Evolutionary conservation across 2,888 invertebrate species (phyloP).

Genomic region (Drosophila longiperda): DNA sequence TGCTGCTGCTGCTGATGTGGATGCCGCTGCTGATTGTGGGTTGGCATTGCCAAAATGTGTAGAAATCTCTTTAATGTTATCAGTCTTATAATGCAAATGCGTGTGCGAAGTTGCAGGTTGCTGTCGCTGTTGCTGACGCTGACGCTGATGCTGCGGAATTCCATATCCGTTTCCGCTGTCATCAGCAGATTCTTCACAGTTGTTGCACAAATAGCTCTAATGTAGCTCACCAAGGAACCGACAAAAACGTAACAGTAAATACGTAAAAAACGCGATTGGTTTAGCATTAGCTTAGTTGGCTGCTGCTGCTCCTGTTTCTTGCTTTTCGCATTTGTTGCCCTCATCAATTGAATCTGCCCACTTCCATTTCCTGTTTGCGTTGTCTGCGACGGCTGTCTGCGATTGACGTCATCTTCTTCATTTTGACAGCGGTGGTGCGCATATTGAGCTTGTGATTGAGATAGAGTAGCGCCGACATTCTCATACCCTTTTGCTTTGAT

Average conservation of each 20-base stretch:
- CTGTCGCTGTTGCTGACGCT: slow-evolving; percentile 16
- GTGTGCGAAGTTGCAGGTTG: slow-evolving; percentile 55
- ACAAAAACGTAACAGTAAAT: slow-evolving; percentile 67
- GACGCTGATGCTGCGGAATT: slow-evolving; percentile 24
- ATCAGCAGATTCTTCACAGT: slow-evolving; percentile 32
- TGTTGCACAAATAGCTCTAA: slow-evolving; percentile 60
- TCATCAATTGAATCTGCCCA: slow-evolving; percentile 44
- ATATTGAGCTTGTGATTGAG: slow-evolving; percentile 76
- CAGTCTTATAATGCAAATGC: slow-evolving; percentile 84
- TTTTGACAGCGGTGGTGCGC: slow-evolving; percentile 83
- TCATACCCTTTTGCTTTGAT: slow-evolving; percentile 82
- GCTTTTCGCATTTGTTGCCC: slow-evolving; percentile 36
- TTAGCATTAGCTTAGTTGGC: slow-evolving; percentile 69
- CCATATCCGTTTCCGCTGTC: slow-evolving; percentile 25
- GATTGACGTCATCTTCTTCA: slow-evolving; percentile 66
- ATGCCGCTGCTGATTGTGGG: slow-evolving; percentile 46
- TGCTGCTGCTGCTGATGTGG: slow-evolving; percentile 11
- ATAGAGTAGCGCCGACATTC: slow-evolving; percentile 70
- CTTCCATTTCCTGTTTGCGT: slow-evolving; percentile 22
- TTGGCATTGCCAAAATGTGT: slow-evolving; percentile 70
- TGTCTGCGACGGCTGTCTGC: slow-evolving; percentile 27
- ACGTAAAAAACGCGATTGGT: slow-evolving; percentile 68
- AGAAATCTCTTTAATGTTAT: slow-evolving; percentile 83
- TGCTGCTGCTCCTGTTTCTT: slow-evolving; percentile 5
- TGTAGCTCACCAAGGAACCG: slow-evolving; percentile 68